Conservation (phyloP, 2,113 vertebrate genomes). For the Typhlomys cinereus region DNA sequence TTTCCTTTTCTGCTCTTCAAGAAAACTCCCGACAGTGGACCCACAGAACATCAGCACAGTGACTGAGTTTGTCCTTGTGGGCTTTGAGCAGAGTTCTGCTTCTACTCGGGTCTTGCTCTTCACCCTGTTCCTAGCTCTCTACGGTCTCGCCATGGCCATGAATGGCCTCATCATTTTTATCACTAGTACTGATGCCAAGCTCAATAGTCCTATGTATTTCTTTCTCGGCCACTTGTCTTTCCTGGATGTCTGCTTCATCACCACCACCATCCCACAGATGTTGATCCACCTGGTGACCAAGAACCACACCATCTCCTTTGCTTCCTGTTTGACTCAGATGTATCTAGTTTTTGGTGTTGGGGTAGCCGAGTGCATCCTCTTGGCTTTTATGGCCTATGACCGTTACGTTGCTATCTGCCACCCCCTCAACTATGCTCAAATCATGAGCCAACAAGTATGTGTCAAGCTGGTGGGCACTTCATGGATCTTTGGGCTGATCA, state of each 20-base stretch:
- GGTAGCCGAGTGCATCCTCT: slow-evolving; percentile 18
- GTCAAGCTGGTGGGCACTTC: slow-evolving; percentile 55
- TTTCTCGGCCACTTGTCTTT: slow-evolving; percentile 63
- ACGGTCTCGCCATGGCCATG: slow-evolving; percentile 62
- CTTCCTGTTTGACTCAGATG: slow-evolving; percentile 41
- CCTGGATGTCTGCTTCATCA: slow-evolving; percentile 63
- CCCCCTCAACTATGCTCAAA: slow-evolving; percentile 73
- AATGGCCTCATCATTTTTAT: slow-evolving; percentile 67
- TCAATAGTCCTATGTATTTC: slow-evolving; percentile 59
- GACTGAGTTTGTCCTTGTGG: slow-evolving; percentile 61
- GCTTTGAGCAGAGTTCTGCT: slow-evolving; percentile 54
- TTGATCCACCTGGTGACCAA: slow-evolving; percentile 51
- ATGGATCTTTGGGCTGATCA: slow-evolving; percentile 71
- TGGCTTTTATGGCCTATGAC: slow-evolving; percentile 81
- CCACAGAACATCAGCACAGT: slow-evolving; percentile 5
- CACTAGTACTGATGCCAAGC: slow-evolving; percentile 56
- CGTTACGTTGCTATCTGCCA: slow-evolving; percentile 69
- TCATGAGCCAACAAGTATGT: slow-evolving; percentile 73
- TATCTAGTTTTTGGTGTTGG: slow-evolving; percentile 18
- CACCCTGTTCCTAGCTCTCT: slow-evolving; percentile 51
- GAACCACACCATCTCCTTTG: slow-evolving; percentile 44
- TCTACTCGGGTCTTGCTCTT: slow-evolving; percentile 23
- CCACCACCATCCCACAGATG: slow-evolving; percentile 58
- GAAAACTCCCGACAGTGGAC: not conserved
- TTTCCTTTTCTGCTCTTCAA: not conserved